Base-by-base conservation (phyloP, 2,797 vertebrate genomes). In the Sarcoramphus papa region DNA sequence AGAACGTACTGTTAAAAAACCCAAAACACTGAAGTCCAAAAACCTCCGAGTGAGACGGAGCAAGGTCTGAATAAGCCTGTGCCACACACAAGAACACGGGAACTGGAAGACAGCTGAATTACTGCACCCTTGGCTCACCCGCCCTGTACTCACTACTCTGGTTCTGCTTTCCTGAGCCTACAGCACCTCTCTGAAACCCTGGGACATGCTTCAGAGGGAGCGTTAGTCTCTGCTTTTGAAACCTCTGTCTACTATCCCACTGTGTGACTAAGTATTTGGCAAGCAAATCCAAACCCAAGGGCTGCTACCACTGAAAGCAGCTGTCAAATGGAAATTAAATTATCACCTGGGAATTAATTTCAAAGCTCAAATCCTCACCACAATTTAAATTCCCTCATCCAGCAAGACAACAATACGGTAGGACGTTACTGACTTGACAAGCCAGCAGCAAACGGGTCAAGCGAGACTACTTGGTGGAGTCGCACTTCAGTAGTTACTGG, bases 1-100 rank as follows among this genome's bases (percentile, higher is more conserved):
- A 21, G 59, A 54, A 64, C 0, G 0, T 14, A 8, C 13, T 28
- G 19, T 22, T 23, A 30, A 69, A 82, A 85, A 30, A 0, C 5
- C 4, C 43, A 13, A 40, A 47, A 5, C 14, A 9, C 30, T 11
- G 1, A 33, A 33, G 27, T 6, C 59, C 28, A n/a, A 60, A 50
- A 76, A 7, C 16, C n/a, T 0, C 1, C 2, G 7, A 54, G 15
- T 28, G 18, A 69, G 43, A 35, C 28, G 2, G 15, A 75, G 50
- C 20, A 51, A n/a, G 12, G 67, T 59, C 60, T 54, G 21, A 25
- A 21, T 6, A 27, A 43, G 74, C 14, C 64, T 48, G 53, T 15
- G 31, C 65, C 73, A 35, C 68, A 31, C 7, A 14, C 4, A 37
- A 37, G 47, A 41, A 43, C 19, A 20, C 0, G 3, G 68, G 21